These are phyloP conservation scores for Columba livia DNA, from an alignment of 2,113 vertebrate genomes.

Conservation along the genomic window DNA sequence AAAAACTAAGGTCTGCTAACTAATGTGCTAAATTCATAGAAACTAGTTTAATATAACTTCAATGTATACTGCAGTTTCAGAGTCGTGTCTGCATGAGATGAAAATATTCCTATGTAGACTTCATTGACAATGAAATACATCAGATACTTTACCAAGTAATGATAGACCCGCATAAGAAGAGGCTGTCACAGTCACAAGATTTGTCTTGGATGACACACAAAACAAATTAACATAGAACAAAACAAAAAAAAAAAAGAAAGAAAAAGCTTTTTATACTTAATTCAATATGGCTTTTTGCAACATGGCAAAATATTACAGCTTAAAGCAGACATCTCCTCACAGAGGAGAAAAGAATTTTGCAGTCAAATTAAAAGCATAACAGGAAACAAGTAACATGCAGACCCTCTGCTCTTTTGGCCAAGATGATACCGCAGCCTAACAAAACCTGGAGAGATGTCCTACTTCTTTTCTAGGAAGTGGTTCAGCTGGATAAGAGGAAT, in stretches of 20 bases:
- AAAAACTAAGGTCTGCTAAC: conserved; percentile 39
- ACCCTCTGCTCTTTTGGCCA: conserved; percentile 47
- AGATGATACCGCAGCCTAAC: conserved; percentile 31
- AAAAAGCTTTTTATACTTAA: conserved; percentile 78
- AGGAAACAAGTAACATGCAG: conserved; percentile 67
- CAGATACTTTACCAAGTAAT: conserved; percentile 72
- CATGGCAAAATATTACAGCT: conserved; percentile 86
- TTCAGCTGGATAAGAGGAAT: conserved; percentile 4
- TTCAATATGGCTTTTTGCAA: conserved; percentile 92
- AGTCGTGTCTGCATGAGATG: conserved; percentile 58
- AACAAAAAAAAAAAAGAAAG: background rate
- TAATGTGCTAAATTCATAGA: conserved; percentile 39
- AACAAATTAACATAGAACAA: conserved; percentile 71
- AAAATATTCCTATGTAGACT: conserved; percentile 51
- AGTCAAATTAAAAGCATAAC: conserved; percentile 77
- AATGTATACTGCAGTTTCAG: conserved; percentile 38
- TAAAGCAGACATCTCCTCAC: conserved; percentile 91
- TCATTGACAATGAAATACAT: conserved; percentile 55
- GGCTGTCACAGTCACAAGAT: conserved; percentile 81
- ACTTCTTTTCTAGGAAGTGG: conserved; percentile 10
- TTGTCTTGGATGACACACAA: conserved; percentile 73
- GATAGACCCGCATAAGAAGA: conserved; percentile 78
- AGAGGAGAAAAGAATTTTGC: conserved; percentile 90
- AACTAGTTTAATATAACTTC: conserved; percentile 18
- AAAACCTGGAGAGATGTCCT: conserved; percentile 38